phyloP scores from a whole-genome alignment of 2,113 vertebrate genomes.

The Vidua chalybeata region DNA sequence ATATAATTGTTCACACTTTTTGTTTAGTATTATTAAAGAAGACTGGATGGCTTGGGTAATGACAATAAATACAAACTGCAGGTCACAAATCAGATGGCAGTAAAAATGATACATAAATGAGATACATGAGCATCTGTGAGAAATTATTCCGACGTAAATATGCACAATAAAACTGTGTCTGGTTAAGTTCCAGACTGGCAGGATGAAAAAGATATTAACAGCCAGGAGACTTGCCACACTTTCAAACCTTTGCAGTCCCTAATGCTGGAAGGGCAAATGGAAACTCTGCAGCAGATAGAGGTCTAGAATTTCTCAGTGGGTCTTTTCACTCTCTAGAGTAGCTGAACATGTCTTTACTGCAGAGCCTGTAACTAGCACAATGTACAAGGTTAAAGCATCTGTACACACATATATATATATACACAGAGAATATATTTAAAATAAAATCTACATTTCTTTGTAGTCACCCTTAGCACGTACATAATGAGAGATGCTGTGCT shows the following conservation, averaged over 20 bases:
- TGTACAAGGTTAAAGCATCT: not conserved
- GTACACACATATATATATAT: fast-evolving
- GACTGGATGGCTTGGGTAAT: not conserved
- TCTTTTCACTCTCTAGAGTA: not conserved
- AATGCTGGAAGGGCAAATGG: not conserved
- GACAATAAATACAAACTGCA: not conserved
- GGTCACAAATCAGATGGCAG: not conserved
- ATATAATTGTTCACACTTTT: not conserved
- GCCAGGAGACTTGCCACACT: not conserved
- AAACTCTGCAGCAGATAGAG: not conserved
- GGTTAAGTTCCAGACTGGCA: not conserved
- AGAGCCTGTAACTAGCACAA: not conserved
- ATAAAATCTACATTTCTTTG: not conserved
- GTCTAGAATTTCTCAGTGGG: not conserved
- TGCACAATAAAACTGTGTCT: not conserved
- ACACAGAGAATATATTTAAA: not conserved
- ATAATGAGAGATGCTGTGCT: not conserved
- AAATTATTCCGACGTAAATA: not conserved
- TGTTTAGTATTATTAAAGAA: not conserved
- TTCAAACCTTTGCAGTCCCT: not conserved
- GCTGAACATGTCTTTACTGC: fast-evolving
- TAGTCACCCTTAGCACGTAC: not conserved
- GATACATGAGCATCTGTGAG: not conserved
- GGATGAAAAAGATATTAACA: not conserved
- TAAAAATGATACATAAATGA: not conserved